These are phyloP conservation scores for Calyptommatus sinebrachiatus DNA, from an alignment of 2,113 vertebrate genomes.

Conservation along the genomic window DNA sequence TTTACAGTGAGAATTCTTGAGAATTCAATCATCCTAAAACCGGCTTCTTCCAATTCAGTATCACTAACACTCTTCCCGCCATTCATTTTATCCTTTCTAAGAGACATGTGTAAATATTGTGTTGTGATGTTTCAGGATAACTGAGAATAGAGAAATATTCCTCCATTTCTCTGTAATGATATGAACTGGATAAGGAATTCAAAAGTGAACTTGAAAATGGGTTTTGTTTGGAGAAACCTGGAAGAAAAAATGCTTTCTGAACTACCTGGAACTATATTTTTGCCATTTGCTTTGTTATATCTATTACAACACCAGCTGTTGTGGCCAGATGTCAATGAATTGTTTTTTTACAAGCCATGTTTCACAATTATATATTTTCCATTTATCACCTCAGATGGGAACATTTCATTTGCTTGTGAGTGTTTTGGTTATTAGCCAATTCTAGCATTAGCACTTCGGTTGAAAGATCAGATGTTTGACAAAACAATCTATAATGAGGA, in stretches of 20 bases:
- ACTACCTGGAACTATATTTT: conserved; percentile 46
- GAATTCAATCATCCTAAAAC: no score
- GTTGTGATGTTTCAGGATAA: neutral
- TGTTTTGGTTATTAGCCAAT: conserved; percentile 74
- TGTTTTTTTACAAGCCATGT: conserved; percentile 65
- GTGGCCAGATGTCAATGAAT: conserved; percentile 70
- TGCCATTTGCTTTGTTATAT: conserved; percentile 56
- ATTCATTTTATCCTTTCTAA: neutral
- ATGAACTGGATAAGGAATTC: neutral
- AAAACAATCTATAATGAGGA: conserved; percentile 58
- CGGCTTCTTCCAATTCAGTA: no score
- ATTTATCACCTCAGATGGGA: conserved; percentile 74
- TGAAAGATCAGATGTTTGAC: conserved; percentile 61
- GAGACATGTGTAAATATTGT: conserved; percentile 12
- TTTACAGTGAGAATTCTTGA: neutral
- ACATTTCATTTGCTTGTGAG: conserved; percentile 71
- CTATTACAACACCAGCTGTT: conserved; percentile 72
- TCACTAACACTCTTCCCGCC: neutral
- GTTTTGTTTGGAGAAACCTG: conserved; percentile 13
- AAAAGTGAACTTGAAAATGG: conserved; percentile 47
- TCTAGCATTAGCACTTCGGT: conserved; percentile 67
- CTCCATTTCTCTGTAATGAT: conserved; percentile 24
- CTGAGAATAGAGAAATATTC: neutral
- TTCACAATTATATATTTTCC: conserved; percentile 56
- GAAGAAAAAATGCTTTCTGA: conserved; percentile 10